These are phyloP conservation scores for Caenorhabditis latens DNA, from an alignment of 1,140 invertebrate species.

Conservation along the genomic window DNA sequence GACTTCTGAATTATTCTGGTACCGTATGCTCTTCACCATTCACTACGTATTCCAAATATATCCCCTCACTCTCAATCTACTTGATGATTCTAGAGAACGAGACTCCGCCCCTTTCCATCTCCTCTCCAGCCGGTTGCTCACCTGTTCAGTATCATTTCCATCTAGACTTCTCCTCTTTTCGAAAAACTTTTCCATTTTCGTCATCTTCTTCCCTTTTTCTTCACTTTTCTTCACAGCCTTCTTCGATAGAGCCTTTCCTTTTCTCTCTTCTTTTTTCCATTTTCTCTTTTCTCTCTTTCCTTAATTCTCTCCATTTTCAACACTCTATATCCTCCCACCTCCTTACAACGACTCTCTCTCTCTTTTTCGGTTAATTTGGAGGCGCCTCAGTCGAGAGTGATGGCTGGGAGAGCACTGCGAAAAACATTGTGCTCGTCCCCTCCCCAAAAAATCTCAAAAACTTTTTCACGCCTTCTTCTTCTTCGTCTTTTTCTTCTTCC, in stretches of 20 bases:
- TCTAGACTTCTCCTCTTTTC: background rate
- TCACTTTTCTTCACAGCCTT: conserved; percentile 3
- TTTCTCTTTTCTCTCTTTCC: conserved; percentile 32
- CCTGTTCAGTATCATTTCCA: background rate
- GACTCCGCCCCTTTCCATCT: background rate
- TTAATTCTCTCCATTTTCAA: background rate
- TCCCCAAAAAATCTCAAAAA: conserved; percentile 1
- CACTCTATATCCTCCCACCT: background rate
- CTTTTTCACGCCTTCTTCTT: conserved; percentile 23
- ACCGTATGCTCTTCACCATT: too few species aligned
- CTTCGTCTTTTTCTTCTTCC: background rate
- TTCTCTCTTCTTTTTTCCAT: background rate
- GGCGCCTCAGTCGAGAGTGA: conserved; percentile 12
- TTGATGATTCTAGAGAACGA: background rate
- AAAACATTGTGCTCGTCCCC: background rate
- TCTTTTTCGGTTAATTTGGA: conserved; percentile 51
- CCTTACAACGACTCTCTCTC: conserved; percentile 7
- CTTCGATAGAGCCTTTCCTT: conserved; percentile 23
- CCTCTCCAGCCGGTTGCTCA: background rate
- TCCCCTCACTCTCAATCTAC: background rate
- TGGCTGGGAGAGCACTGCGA: conserved; percentile 8
- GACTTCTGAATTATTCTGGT: too few species aligned
- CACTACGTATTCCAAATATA: too few species aligned
- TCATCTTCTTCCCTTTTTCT: conserved; percentile 17
- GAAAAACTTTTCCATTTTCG: conserved; percentile 30